phyloP scores from a whole-genome alignment of 2,113 vertebrate genomes.

The Lampris megalopsis region DNA sequence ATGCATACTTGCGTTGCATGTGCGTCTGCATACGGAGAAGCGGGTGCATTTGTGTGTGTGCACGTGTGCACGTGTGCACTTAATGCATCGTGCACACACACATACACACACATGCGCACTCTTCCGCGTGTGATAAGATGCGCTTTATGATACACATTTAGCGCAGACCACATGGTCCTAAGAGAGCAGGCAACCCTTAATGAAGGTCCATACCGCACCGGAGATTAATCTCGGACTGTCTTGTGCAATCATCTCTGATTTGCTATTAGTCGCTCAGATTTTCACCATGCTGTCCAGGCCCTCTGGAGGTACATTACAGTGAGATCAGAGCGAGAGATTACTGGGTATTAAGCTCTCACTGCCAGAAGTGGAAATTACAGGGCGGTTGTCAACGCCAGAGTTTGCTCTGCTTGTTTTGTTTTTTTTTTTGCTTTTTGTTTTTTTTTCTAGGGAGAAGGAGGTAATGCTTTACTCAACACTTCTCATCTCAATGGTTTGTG shows the following conservation, averaged over 20 bases:
- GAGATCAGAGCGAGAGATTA: constrained; percentile 74
- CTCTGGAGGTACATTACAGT: constrained; percentile 58
- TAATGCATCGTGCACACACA: not conserved
- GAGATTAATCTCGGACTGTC: constrained; percentile 41
- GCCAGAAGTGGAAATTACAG: constrained; percentile 76
- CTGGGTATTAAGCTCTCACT: constrained; percentile 68
- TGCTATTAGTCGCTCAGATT: constrained; percentile 58
- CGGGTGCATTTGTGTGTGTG: not conserved
- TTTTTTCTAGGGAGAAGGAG: constrained; percentile 52
- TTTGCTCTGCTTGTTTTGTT: constrained; percentile 63
- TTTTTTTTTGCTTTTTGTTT: no score
- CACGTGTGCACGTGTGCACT: not conserved
- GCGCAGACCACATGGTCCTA: not conserved
- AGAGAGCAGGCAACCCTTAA: not conserved
- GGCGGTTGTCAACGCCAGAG: constrained; percentile 60
- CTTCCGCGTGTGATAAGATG: constrained; percentile 6
- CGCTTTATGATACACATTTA: not conserved
- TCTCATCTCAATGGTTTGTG: constrained; percentile 66
- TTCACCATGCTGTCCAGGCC: constrained; percentile 45
- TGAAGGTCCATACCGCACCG: constrained; percentile 6
- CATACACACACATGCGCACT: no score
- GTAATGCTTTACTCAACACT: constrained; percentile 64
- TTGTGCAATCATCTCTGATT: constrained; percentile 52
- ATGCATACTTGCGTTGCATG: constrained; percentile 1
- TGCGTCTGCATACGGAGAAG: not conserved